Percentiles rank a stretch among this genome's conserved stretches.
Conservation (phyloP, 2,797 vertebrate genomes). For the Poeciliopsis paucimaculata region DNA sequence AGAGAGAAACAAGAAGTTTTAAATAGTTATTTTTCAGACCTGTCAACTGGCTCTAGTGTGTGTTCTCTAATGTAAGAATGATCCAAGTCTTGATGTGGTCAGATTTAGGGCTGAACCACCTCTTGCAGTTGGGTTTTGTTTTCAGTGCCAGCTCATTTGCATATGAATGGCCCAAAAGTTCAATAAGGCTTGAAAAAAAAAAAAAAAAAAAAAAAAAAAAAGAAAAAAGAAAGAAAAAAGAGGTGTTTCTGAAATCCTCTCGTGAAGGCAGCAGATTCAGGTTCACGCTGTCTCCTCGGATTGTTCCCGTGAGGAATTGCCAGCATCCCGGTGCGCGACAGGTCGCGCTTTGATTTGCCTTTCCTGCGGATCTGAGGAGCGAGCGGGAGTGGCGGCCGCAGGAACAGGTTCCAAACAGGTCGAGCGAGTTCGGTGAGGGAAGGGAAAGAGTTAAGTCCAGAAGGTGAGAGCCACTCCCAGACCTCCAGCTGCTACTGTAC, state of each 20-base stretch:
- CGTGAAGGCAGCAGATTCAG: conserved; percentile 52
- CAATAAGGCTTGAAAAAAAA: conserved; percentile 16
- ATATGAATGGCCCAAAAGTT: conserved; percentile 69
- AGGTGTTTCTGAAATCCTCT: conserved; percentile 48
- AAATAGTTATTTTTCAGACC: neutral
- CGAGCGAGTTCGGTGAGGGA: conserved; percentile 29
- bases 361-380: neutral
- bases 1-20: neutral
- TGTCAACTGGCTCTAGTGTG: neutral
- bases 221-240: conserved; percentile 14
- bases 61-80: neutral
- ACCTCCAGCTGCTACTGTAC: conserved; percentile 64
- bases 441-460: conserved; percentile 62
- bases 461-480: conserved; percentile 71
- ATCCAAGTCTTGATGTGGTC: neutral
- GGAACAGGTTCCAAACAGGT: conserved; percentile 75
- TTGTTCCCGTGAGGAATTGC: conserved; percentile 22
- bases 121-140: conserved; percentile 33
- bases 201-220: conserved; percentile 5
- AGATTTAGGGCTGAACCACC: neutral
- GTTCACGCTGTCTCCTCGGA: neutral
- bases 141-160: conserved; percentile 75
- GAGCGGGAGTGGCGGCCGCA: neutral
- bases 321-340: neutral
- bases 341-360: neutral